A percentile compares a stretch with the other conserved stretches of the same genome.
phyloP scores from a whole-genome alignment of 2,797 vertebrate species.

The Ambastaia sidthimunki region DNA sequence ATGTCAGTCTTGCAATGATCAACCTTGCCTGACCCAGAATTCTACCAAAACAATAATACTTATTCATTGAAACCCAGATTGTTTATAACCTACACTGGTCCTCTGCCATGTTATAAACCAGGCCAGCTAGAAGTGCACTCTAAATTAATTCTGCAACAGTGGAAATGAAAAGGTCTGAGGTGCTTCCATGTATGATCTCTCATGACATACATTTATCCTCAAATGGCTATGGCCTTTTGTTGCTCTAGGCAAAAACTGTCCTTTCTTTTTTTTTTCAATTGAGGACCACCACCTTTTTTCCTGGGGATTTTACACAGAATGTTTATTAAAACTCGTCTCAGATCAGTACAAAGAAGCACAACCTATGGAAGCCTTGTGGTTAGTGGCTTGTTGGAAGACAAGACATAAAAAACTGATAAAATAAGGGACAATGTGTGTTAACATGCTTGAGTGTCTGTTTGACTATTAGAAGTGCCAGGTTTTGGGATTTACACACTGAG shows the following conservation, averaged over 20 bases:
- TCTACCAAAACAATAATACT: conserved; percentile 23
- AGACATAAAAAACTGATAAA: background rate
- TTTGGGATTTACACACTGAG: conserved; percentile 10
- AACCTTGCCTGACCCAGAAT: conserved; percentile 3
- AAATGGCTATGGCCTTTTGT: conserved; percentile 7
- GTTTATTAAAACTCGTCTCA: background rate
- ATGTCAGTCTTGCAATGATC: background rate
- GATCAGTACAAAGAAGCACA: background rate
- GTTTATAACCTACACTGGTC: background rate
- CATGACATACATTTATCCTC: conserved; percentile 7
- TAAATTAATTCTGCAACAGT: conserved; percentile 19
- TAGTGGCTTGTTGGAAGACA: background rate
- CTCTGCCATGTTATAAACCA: background rate
- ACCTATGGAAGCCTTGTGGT: background rate
- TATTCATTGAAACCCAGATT: conserved; percentile 1
- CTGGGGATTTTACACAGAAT: background rate
- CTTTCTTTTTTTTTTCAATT: background rate
- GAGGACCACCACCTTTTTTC: background rate
- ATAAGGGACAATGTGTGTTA: background rate
- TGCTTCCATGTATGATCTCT: conserved; percentile 2
- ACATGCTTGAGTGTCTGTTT: background rate
- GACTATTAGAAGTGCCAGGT: background rate
- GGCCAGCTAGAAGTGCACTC: background rate
- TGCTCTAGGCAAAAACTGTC: conserved; percentile 1
- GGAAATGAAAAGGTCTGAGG: background rate